These are phyloP conservation scores for Chionoecetes opilio DNA, from an alignment of 1,140 invertebrate species.

Conservation along the genomic window DNA sequence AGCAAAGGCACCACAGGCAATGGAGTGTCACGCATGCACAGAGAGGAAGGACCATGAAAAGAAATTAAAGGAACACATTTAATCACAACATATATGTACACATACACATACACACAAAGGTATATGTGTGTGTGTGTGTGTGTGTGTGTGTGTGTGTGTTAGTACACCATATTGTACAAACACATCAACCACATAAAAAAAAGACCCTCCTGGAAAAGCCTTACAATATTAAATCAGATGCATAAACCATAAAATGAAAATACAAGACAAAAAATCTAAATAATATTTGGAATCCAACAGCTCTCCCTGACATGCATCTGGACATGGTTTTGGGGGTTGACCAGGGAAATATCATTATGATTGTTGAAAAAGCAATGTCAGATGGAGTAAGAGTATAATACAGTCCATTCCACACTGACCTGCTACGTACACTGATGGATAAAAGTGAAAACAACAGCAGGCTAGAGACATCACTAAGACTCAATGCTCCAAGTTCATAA, in stretches of 20 bases:
- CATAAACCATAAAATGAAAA: neutral
- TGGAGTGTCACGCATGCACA: conserved; percentile 44
- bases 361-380: neutral
- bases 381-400: neutral
- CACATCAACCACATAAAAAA: neutral
- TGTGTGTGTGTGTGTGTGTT: neutral
- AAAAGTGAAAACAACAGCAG: neutral
- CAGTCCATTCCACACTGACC: neutral
- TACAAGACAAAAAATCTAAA: neutral
- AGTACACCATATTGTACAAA: neutral
- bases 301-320: neutral
- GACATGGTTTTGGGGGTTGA: neutral
- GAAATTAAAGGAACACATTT: neutral
- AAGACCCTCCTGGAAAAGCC: neutral
- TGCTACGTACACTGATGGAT: neutral
- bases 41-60: conserved; percentile 33
- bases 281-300: neutral
- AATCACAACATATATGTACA: conserved; percentile 25
- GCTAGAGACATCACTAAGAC: neutral
- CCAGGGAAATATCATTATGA: neutral
- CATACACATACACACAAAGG: neutral
- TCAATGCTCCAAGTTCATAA: too few species aligned
- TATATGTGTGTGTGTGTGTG: neutral
- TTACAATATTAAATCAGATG: neutral
- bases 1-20: conserved; percentile 36